Base-by-base conservation (phyloP, 2,797 vertebrate species). In the Aulostomus chinensis region DNA sequence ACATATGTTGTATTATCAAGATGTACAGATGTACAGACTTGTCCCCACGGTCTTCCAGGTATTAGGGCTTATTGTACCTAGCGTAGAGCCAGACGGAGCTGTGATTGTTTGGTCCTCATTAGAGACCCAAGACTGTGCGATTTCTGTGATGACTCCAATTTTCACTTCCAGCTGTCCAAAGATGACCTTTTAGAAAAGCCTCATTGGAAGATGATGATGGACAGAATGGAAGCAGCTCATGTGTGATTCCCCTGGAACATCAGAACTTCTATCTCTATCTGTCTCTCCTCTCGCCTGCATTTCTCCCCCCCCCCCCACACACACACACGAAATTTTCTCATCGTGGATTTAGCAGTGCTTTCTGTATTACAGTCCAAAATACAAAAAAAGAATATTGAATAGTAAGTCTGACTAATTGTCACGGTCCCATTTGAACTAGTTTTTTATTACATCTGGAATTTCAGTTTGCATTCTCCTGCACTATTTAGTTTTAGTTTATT, bases 131-230 rank as follows among this genome's bases (percentile, higher is more conserved):
- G 66, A 70, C 40, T 40, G 58, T 64, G 42, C 58, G 68, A 74
- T 81, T 79, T 74, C 30, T 46, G 56, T 31, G 6, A 70, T 61
- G 54, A 49, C 75, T 60, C 58, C 52, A 72, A 70, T 79, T 75
- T 35, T 58, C 21, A 24, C 41, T 61, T 37, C 59, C 73, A 73
- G 72, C 74, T 74, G 70, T 69, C 68, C 58, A 68, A 56, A 68
- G 36, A 41, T 28, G 53, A 11, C 57, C 72, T 63, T 64, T 36
- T 25, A 51, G 58, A 77, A 65, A 78, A 59, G 37, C 33, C 49
- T 72, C 37, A 33, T 15, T 57, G 54, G 57, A 47, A 40, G 57
- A 57, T 30, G 15, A 36, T 63, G 57, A 78, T 69, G 48, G 58
- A 61, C 50, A 47, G 57, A 58, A 46, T 38, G 25, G 39, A 61